These are phyloP conservation scores for Plutomurus gul DNA, from an alignment of 1,140 invertebrate species.

Conservation along the genomic window DNA sequence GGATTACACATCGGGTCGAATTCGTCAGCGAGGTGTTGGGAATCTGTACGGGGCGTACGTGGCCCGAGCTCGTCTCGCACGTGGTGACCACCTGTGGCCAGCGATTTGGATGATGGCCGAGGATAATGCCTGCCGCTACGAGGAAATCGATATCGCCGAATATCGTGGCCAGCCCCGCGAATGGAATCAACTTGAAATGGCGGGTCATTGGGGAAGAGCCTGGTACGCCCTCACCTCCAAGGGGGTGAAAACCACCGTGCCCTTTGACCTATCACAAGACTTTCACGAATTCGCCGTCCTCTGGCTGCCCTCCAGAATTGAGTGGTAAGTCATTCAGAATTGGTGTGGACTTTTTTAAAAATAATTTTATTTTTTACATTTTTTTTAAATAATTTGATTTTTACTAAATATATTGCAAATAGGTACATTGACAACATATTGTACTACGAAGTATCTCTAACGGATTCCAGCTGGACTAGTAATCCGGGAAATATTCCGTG, in stretches of 20 bases:
- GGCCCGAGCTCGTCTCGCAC: slow-evolving; percentile 38
- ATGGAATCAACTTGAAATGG: slow-evolving; percentile 26
- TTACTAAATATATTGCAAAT: no score
- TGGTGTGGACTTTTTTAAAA: no score
- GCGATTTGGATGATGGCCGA: slow-evolving; percentile 43
- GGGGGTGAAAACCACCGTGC: not conserved
- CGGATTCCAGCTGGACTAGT: not conserved
- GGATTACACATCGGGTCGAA: slow-evolving; percentile 49
- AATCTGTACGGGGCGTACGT: slow-evolving; percentile 46
- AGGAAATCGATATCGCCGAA: slow-evolving; percentile 48
- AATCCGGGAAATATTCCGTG: slow-evolving; percentile 1
- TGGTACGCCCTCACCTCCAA: slow-evolving; percentile 38
- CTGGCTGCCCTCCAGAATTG: slow-evolving; percentile 43
- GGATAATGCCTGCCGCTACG: slow-evolving; percentile 43
- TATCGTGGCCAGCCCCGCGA: slow-evolving; percentile 38
- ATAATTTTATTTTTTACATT: no score
- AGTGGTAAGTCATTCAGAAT: no score
- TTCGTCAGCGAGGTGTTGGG: slow-evolving; percentile 35
- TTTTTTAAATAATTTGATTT: no score
- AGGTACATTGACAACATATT: slow-evolving; percentile 42
- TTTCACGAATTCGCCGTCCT: slow-evolving; percentile 52
- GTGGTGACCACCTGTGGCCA: slow-evolving; percentile 50
- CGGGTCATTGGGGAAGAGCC: slow-evolving; percentile 38
- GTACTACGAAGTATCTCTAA: slow-evolving; percentile 19
- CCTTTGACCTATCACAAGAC: slow-evolving; percentile 36